Percentiles rank a stretch among this genome's conserved stretches.
phyloP scores from a whole-genome alignment of 35 echinoderm and acorn worm genomes.

The Apostichopus californicus region DNA sequence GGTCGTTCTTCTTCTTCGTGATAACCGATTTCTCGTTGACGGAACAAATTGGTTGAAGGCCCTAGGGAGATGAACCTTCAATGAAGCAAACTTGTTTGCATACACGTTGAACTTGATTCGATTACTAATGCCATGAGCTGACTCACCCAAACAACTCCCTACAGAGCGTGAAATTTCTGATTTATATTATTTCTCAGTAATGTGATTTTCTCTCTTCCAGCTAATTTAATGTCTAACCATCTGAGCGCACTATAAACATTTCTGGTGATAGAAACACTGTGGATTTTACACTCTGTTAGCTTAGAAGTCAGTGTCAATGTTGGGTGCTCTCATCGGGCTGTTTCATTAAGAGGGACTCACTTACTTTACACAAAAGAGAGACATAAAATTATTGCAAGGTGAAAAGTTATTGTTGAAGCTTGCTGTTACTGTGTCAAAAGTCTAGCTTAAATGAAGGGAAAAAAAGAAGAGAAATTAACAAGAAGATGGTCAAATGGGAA shows the following conservation, averaged over 20 bases:
- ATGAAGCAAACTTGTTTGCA: conserved; percentile 14
- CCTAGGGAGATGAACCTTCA: neutral
- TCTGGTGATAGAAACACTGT: neutral
- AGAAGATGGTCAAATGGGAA: too few relatives aligned
- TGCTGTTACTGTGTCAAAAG: too few relatives aligned
- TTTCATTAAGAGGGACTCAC: neutral
- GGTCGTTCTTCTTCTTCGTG: neutral
- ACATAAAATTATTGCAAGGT: too few relatives aligned
- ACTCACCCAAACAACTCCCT: too few relatives aligned
- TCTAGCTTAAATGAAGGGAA: too few relatives aligned
- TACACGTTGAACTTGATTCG: conserved; percentile 20
- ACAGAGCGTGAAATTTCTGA: conserved; percentile 11
- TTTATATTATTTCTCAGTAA: conserved; percentile 11
- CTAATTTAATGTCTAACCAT: neutral
- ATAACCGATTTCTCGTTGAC: neutral
- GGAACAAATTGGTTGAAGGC: neutral
- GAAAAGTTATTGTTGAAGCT: too few relatives aligned
- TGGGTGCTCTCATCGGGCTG: neutral
- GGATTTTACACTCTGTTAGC: neutral
- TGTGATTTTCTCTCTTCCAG: conserved; percentile 40
- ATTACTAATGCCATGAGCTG: conserved; percentile 21
- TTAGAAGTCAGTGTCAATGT: neutral
- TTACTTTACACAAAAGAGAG: too few relatives aligned
- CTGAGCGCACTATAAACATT: neutral
- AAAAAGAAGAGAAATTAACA: too few relatives aligned